Evolutionary conservation across 2,888 invertebrate genomes (phyloP).

Genomic region (Steinernema scapterisci): DNA sequence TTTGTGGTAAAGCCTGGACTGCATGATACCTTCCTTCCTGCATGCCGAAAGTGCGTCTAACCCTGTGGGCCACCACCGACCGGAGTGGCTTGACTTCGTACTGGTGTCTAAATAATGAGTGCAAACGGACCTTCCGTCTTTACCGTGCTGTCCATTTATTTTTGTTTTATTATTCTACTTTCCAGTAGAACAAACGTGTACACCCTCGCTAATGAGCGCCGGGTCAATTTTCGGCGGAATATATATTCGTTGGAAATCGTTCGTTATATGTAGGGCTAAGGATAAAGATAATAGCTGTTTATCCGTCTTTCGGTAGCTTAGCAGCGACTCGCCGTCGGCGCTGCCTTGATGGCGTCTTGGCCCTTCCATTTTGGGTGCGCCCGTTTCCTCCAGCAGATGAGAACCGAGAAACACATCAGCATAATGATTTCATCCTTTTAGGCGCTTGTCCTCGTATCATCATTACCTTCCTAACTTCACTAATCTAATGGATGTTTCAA

Average conservation of each 20-base stretch:
- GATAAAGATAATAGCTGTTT: slow-evolving; percentile 28
- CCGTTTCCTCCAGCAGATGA: slow-evolving; percentile 20
- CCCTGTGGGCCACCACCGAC: not conserved
- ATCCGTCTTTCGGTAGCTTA: slow-evolving; percentile 26
- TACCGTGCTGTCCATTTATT: not conserved
- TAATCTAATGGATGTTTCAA: too few species aligned
- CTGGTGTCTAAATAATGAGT: not conserved
- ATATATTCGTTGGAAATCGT: slow-evolving; percentile 20
- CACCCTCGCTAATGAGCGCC: slow-evolving; percentile 1
- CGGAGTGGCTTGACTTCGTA: not conserved
- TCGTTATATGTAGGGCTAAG: slow-evolving; percentile 9
- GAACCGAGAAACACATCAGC: slow-evolving; percentile 4
- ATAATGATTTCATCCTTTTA: slow-evolving; percentile 17
- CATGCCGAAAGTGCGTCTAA: not conserved
- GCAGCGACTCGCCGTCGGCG: slow-evolving; percentile 26
- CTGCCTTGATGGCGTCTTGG: slow-evolving; percentile 18
- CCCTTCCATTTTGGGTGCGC: slow-evolving; percentile 28
- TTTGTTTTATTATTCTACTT: not conserved
- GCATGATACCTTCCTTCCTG: not conserved
- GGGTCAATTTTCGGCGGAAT: slow-evolving; percentile 25
- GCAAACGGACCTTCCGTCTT: too few species aligned
- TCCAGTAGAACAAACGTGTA: not conserved
- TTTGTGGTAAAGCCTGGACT: not conserved
- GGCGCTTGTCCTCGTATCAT: not conserved
- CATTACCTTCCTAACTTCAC: not conserved